Conservation (phyloP, 1,140 invertebrate genomes). For the Ericerus pela region DNA sequence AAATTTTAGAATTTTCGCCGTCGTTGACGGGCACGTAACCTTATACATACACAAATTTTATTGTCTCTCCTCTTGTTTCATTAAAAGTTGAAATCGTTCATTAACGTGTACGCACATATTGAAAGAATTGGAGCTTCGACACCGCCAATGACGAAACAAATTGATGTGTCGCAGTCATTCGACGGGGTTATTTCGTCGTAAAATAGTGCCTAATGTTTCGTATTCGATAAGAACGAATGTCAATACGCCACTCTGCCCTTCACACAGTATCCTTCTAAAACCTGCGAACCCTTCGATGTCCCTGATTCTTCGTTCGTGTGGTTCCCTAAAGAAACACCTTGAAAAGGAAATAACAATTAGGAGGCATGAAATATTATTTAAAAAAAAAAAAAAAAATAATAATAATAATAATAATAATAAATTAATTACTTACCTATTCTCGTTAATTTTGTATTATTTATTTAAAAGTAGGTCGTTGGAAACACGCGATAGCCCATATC, state of each 20-base stretch:
- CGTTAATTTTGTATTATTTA: conserved; percentile 3
- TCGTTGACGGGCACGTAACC: background rate
- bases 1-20: background rate
- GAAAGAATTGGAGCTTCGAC: no score
- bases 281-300: no score
- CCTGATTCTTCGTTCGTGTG: background rate
- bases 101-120: background rate
- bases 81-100: conserved; percentile 5
- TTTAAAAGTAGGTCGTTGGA: background rate
- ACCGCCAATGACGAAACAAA: conserved; percentile 12
- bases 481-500: background rate
- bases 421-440: conserved; percentile 11
- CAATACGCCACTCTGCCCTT: background rate
- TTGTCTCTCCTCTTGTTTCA: background rate
- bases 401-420: no score
- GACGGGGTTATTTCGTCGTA: conserved; percentile 1
- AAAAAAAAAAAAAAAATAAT: no score
- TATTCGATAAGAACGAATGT: conserved; percentile 5
- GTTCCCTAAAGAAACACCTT: conserved; percentile 7
- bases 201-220: conserved; percentile 1
- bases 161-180: conserved; percentile 1
- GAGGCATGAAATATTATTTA: background rate
- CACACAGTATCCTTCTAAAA: background rate
- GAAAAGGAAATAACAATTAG: no score
- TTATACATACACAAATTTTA: conserved; percentile 3